These are phyloP conservation scores for Tridacna crocea DNA, from an alignment of 2,888 invertebrate genomes.

Conservation along the genomic window DNA sequence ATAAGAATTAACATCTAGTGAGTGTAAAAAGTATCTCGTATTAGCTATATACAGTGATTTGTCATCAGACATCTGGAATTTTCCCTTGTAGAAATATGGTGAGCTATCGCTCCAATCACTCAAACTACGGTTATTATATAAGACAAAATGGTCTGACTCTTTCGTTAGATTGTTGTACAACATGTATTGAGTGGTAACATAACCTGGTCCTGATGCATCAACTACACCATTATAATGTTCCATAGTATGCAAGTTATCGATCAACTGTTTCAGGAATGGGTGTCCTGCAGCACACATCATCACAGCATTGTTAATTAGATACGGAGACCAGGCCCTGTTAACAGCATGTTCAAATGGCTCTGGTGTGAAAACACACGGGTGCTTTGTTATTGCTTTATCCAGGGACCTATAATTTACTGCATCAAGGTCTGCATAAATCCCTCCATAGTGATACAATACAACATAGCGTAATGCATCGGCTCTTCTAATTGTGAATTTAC, in stretches of 20 bases:
- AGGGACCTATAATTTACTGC: slow-evolving; percentile 75
- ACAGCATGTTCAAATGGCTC: slow-evolving; percentile 75
- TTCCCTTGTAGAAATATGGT: slow-evolving; percentile 39
- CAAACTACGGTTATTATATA: slow-evolving; percentile 17
- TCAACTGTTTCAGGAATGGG: slow-evolving; percentile 70
- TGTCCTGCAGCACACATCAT: slow-evolving; percentile 72
- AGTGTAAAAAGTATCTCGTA: slow-evolving; percentile 32
- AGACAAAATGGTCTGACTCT: slow-evolving; percentile 6
- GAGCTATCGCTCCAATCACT: slow-evolving; percentile 12
- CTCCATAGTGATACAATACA: slow-evolving; percentile 78
- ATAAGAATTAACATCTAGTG: slow-evolving; percentile 9
- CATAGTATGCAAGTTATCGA: slow-evolving; percentile 21
- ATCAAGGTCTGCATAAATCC: slow-evolving; percentile 80
- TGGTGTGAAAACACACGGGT: slow-evolving; percentile 72
- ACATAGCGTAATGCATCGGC: slow-evolving; percentile 80
- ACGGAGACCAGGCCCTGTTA: slow-evolving; percentile 69
- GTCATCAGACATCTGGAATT: slow-evolving; percentile 15
- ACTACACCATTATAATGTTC: slow-evolving; percentile 29
- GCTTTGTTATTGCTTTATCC: slow-evolving; percentile 65
- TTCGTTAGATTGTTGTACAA: slow-evolving; percentile 21
- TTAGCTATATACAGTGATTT: slow-evolving; percentile 36
- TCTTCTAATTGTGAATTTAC: slow-evolving; percentile 67
- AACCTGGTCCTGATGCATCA: slow-evolving; percentile 30
- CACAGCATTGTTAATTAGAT: slow-evolving; percentile 73
- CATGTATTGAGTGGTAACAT: slow-evolving; percentile 24